Evolutionary conservation across 2,888 invertebrate species (phyloP), one percentile per base, ranked within the genome.

Genomic region (Craniophora ligustri): DNA sequence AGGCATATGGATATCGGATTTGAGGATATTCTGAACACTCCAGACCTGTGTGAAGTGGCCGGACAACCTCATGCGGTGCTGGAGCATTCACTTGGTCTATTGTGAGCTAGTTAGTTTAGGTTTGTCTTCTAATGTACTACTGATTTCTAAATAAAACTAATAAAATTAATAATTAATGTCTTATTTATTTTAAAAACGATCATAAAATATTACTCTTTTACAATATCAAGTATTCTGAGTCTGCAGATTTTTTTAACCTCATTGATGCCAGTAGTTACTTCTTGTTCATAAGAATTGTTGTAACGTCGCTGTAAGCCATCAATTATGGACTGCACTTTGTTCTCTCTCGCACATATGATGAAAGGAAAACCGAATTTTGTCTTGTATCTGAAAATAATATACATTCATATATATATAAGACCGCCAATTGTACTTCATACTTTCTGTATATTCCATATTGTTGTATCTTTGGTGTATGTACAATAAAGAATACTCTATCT

Each of bases 61-160:
- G 96, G 96, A 8, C 96, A 97, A 63, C 98, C 98, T 3, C 98
- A 98, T 87, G 96, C 97, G 32, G 94, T 97, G 47, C 93, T 97
- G 55, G 98, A 98, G 85, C 95, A 95, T 79, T 94, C 95, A 44
- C 89, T 96, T 39, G 96, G 96, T 57, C 88, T 97, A 82, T 88
- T 93, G 55, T 92, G 76, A 87, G 69, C 60, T 66, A 57, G 41
- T 62, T 76, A 68, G 57, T 53, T 71, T 70, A 69, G 39, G 55
- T 71, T 53, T 66, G 13, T 67, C 62, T 50, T 60, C 32, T 63
- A 67, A 53, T 67, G 40, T 53, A 44, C 35, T 64, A 51, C 31
- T 39, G 40, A 49, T 65, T 65, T 65, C 31, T 46, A 63, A 31
- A 65, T 63, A 31, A 65, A 65, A 62, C 31, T 41, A 5, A 31